phyloP scores from a whole-genome alignment of 2,797 vertebrate species.

The Alouatta caraya region DNA sequence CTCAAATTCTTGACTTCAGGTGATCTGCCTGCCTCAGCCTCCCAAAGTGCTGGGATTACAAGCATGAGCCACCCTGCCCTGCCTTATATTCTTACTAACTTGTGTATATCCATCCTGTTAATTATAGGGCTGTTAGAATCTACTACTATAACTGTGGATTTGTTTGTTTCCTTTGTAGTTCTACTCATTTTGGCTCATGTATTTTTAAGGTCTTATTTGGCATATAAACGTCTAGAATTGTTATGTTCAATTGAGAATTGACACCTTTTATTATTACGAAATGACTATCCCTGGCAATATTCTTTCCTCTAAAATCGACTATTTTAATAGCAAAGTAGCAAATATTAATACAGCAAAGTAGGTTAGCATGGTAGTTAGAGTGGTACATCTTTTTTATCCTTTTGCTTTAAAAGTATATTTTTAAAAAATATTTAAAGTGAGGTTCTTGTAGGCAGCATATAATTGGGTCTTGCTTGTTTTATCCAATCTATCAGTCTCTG shows the following conservation, averaged over 20 bases:
- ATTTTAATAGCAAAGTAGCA: too few species aligned
- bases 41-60: not conserved
- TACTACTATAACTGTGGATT: not conserved
- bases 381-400: not conserved
- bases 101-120: not conserved
- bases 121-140: too few species aligned
- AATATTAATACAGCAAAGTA: not conserved
- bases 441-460: not conserved
- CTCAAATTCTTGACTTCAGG: not conserved
- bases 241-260: not conserved
- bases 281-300: too few species aligned
- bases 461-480: not conserved
- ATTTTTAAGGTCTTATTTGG: not conserved
- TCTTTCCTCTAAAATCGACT: not conserved
- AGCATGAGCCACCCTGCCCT: not conserved
- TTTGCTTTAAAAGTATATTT: not conserved
- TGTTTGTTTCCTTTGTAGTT: not conserved
- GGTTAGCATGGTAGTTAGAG: too few species aligned
- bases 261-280: not conserved
- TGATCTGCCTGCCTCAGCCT: not conserved
- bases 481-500: not conserved
- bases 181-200: not conserved
- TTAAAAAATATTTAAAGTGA: not conserved
- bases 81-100: not conserved
- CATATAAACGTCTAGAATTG: not conserved